Base-by-base conservation (phyloP, 1,140 invertebrate species). In the Oedothorax gibbosus region DNA sequence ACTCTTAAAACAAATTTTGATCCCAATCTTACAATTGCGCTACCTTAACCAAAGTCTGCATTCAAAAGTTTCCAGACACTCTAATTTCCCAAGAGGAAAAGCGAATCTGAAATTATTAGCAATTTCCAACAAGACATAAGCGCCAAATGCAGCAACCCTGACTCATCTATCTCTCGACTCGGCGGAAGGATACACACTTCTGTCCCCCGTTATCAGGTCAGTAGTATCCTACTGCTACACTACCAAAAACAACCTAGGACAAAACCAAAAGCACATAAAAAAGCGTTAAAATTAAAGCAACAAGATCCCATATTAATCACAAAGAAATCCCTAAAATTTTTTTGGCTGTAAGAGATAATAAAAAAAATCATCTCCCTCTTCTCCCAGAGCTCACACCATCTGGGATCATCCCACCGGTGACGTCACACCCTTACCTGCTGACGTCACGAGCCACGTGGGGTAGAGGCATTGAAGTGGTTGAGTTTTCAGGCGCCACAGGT, bases 151-250 rank as follows among this genome's bases (percentile, higher is more conserved):
- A 72, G 62, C 15, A 56, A n/a, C n/a, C 51, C 20, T 15, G n/a
- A 18, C 14, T 12, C 56, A 69, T 79, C 50, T 11, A 18, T 60
- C 80, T 50, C 64, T 60, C 51, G 60, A 84, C 18, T 84, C 57
- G 56, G 81, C 81, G 81, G 81, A 84, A 84, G 81, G 81, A 84
- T 84, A 84, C 81, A 84, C 81, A 84, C 49, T 64, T 84, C 81
- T 84, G 75, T 64, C 62, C 60, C 66, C 20, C 72, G 69, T 84
- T 75, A 84, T 84, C 72, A 84, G 81, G 71, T 66, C 35, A 35
- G 71, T 56, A 18, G 72, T 71, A 84, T 84, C 81, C 66, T 60
- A 75, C 76, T 84, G 81, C 68, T 21, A 18, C 12, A 15, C 18
- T 6, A 12, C 12, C 18, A 62, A 18, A 12, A 62, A 18, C 12